Evolutionary conservation across 1,140 invertebrate genomes (phyloP).

Genomic region (Eubasilissa regina): DNA sequence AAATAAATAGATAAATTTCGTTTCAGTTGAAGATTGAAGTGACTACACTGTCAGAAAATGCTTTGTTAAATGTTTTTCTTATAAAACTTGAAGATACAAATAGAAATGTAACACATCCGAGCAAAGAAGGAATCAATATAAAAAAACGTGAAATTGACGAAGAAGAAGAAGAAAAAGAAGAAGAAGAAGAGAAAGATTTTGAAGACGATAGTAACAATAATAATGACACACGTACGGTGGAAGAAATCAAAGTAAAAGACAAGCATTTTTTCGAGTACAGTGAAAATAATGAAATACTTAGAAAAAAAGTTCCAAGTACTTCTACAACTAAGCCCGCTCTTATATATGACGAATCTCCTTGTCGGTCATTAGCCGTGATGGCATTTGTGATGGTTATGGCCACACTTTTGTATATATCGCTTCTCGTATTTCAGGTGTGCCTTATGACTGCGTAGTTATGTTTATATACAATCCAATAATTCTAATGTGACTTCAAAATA

Average conservation of each 20-base stretch:
- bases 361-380: background rate
- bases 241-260: too few relatives aligned
- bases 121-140: too few relatives aligned
- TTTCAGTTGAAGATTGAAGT: background rate
- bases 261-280: too few relatives aligned
- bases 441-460: background rate
- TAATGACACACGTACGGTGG: too few relatives aligned
- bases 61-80: background rate
- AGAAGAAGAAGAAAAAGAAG: background rate
- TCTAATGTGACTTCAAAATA: too few relatives aligned
- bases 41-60: background rate
- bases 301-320: background rate
- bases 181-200: background rate
- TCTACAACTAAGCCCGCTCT: background rate
- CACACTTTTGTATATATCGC: background rate
- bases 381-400: background rate
- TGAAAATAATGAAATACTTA: too few relatives aligned
- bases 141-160: background rate
- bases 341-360: background rate
- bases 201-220: background rate
- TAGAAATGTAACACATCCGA: too few relatives aligned
- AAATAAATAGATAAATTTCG: too few relatives aligned
- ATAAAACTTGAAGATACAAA: background rate
- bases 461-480: background rate
- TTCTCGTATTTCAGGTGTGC: slow-evolving; percentile 12